phyloP scores from a whole-genome alignment of 2,888 invertebrate species.

The Meliscaeva auricollis region DNA sequence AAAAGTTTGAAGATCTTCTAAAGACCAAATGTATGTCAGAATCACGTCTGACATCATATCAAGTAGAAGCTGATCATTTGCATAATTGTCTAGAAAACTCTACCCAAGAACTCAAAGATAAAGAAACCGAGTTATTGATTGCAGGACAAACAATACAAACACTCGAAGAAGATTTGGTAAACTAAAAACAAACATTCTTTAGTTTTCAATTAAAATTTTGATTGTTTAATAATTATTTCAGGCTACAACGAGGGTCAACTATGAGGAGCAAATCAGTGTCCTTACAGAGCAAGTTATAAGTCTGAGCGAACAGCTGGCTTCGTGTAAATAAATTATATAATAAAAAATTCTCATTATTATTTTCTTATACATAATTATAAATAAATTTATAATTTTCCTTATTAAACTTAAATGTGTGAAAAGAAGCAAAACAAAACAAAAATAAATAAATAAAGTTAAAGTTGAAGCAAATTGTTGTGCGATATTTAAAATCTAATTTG shows the following conservation, averaged over 20 bases:
- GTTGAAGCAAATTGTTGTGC: slow-evolving; percentile 48
- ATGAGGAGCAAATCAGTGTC: slow-evolving; percentile 87
- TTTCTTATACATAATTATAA: slow-evolving; percentile 50
- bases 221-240: slow-evolving; percentile 68
- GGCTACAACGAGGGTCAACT: slow-evolving; percentile 87
- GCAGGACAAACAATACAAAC: slow-evolving; percentile 84
- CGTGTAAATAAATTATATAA: slow-evolving; percentile 81
- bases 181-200: not conserved
- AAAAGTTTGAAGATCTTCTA: slow-evolving; percentile 82
- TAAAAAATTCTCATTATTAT: not conserved
- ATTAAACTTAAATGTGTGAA: slow-evolving; percentile 37
- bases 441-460: slow-evolving; percentile 12
- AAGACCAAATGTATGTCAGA: slow-evolving; percentile 82
- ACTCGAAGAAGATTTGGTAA: slow-evolving; percentile 88
- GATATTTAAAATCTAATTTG: slow-evolving; percentile 39
- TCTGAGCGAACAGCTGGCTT: slow-evolving; percentile 92
- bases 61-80: slow-evolving; percentile 84
- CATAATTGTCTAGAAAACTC: slow-evolving; percentile 85
- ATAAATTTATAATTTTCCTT: slow-evolving; percentile 50
- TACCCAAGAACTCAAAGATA: slow-evolving; percentile 84
- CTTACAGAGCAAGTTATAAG: slow-evolving; percentile 87
- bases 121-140: slow-evolving; percentile 86
- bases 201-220: too few species aligned
- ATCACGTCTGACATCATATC: slow-evolving; percentile 81
- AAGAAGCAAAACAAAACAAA: slow-evolving; percentile 33